Percentiles rank a stretch among this genome's conserved stretches.
Conservation (phyloP, 2,888 invertebrate species). For the Phengaris arion region DNA sequence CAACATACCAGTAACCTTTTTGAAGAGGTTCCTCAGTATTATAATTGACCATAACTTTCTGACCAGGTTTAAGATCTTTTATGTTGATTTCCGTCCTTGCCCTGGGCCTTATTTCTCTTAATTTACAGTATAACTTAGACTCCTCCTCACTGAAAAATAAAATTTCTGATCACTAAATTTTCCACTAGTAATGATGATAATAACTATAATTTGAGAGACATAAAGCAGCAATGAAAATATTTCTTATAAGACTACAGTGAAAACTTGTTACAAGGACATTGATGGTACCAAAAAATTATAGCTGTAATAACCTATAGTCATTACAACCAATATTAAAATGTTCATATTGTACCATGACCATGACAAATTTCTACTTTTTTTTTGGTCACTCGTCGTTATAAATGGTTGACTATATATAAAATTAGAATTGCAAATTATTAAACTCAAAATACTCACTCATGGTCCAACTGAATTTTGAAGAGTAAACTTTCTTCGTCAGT, state of each 20-base stretch:
- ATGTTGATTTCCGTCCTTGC: conserved; percentile 77
- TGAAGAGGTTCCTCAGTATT: conserved; percentile 84
- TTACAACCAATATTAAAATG: too few species aligned
- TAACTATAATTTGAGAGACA: not conserved
- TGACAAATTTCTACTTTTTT: too few species aligned
- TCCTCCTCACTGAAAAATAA: conserved; percentile 61
- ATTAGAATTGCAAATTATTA: too few species aligned
- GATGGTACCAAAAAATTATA: too few species aligned
- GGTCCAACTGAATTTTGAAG: conserved; percentile 65
- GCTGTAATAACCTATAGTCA: too few species aligned
- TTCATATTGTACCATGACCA: too few species aligned
- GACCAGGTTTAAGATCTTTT: conserved; percentile 77
- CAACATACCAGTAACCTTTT: conserved; percentile 84
- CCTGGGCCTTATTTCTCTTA: conserved; percentile 83
- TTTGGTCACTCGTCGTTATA: too few species aligned
- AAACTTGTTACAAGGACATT: too few species aligned
- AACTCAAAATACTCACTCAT: conserved; percentile 53
- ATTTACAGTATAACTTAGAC: conserved; percentile 56
- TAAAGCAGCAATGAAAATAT: too few species aligned
- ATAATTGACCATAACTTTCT: conserved; percentile 85
- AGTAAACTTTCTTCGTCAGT: conserved; percentile 51
- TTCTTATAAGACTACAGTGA: too few species aligned
- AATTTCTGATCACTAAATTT: conserved; percentile 8
- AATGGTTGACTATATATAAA: too few species aligned
- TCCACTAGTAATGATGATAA: not conserved